Evolutionary conservation across 2,113 vertebrate species (phyloP).

Genomic region (Acrocephalus kingi): DNA sequence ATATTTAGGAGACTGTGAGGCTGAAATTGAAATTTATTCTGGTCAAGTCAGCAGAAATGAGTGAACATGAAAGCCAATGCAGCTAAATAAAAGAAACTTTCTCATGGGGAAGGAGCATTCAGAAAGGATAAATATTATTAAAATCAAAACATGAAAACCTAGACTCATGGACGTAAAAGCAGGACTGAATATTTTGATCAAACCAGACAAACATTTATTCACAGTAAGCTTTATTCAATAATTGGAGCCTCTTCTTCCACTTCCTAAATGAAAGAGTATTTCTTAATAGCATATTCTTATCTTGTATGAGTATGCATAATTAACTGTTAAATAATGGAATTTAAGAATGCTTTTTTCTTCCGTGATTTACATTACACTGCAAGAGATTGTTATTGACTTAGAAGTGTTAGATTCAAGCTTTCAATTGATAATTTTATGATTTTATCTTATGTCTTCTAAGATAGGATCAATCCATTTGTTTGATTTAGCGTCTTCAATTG

Average conservation of each 20-base stretch:
- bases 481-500: neutral
- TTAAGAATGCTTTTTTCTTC: neutral
- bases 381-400: neutral
- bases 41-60: neutral
- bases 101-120: neutral
- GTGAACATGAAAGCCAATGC: neutral
- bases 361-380: neutral
- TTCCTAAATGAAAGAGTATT: neutral
- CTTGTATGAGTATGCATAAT: neutral
- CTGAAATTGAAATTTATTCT: neutral
- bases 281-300: neutral
- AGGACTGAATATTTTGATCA: neutral
- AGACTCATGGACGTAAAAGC: neutral
- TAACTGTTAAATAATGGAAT: neutral
- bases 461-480: neutral
- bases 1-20: neutral
- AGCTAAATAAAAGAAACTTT: neutral
- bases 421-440: neutral
- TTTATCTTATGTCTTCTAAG: neutral
- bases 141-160: neutral
- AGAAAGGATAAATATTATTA: conserved; percentile 2
- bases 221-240: neutral
- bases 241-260: neutral
- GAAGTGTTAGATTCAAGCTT: conserved; percentile 3
- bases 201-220: neutral